Base-by-base conservation (phyloP, 1,140 invertebrate species). In the Oppia nitens region DNA sequence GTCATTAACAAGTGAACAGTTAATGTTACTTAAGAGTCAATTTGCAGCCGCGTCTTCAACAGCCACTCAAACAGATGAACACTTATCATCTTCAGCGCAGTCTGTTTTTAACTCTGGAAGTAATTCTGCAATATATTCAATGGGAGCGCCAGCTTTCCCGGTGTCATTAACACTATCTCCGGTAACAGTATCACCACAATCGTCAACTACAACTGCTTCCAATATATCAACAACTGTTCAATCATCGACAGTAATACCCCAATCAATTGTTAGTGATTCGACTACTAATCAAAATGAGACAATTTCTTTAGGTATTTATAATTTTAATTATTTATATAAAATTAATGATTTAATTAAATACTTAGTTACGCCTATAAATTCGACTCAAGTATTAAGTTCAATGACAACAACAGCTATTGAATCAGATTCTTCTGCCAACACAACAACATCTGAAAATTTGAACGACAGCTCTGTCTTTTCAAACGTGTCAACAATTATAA, bases 21-120 rank as follows among this genome's bases (percentile, higher is more conserved):
- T 66, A 21, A 63, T 66, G 58, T 67, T 59, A 21, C 62, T 63
- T 51, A 62, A 59, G 24, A 60, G 17, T 9, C 57, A 70, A 23
- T 52, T 59, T 27, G 14, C 64, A 48, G 20, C 65, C 59, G 14
- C 64, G 40, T n/a, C 65, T 59, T 26, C 65, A 66, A 50, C 66
- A 65, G 28, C 24, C 52, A 4, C 60, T 20, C 29, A 49, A 20
- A 55, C 40, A 3, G 52, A 63, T 52, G 45, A 29, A n/a, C 21
- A 55, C 14, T 45, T 32, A 27, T 55, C 55, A 53, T 53, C 67
- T 61, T 52, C 66, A 63, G n/a, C 67, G 67, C 50, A 68, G 65
- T 57, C 64, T 61, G 53, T 61, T 45, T 51, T 55, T 28, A 62
- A 60, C 40, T 21, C 53, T 59, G 56, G 56, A 50, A 60, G 62